A percentile compares a stretch with the other conserved stretches of the same genome.
phyloP scores from a whole-genome alignment of 37 sponge, comb jelly and placozoan genomes.

The Theonella swinhoei region DNA sequence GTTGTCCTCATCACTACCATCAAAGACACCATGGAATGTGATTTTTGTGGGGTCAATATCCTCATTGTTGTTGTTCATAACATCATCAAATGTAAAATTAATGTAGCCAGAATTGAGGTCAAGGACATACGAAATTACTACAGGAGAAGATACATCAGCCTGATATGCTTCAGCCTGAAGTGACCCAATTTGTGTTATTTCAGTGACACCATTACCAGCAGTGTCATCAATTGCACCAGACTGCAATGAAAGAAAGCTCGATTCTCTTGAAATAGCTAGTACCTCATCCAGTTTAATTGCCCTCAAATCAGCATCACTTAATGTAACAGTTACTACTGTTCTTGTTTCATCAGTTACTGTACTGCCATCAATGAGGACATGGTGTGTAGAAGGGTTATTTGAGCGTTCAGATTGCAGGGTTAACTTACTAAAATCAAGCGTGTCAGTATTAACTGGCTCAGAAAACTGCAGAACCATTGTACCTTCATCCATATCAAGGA shows the following conservation, averaged over 20 bases:
- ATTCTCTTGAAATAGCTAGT: constrained; percentile 45
- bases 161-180: constrained; percentile 37
- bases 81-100: constrained; percentile 73
- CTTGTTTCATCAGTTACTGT: constrained; percentile 33
- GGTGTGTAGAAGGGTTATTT: background rate
- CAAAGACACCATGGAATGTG: constrained; percentile 53
- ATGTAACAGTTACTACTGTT: constrained; percentile 28
- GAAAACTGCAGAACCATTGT: constrained; percentile 55
- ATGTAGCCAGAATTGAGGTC: constrained; percentile 79
- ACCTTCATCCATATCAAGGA: constrained; percentile 71
- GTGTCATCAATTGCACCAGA: constrained; percentile 68
- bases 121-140: constrained; percentile 57
- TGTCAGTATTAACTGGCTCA: constrained; percentile 72
- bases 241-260: constrained; percentile 65
- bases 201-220: constrained; percentile 53
- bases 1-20: constrained; percentile 51
- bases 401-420: constrained; percentile 6
- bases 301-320: constrained; percentile 64
- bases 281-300: constrained; percentile 53
- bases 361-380: constrained; percentile 59
- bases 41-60: constrained; percentile 57
- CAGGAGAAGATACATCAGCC: constrained; percentile 61
- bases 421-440: constrained; percentile 21
- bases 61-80: constrained; percentile 66
- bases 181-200: constrained; percentile 10